Evolutionary conservation across 1,140 invertebrate genomes (phyloP), one percentile per base, ranked within the genome.

Genomic region (Danaus plexippus): DNA sequence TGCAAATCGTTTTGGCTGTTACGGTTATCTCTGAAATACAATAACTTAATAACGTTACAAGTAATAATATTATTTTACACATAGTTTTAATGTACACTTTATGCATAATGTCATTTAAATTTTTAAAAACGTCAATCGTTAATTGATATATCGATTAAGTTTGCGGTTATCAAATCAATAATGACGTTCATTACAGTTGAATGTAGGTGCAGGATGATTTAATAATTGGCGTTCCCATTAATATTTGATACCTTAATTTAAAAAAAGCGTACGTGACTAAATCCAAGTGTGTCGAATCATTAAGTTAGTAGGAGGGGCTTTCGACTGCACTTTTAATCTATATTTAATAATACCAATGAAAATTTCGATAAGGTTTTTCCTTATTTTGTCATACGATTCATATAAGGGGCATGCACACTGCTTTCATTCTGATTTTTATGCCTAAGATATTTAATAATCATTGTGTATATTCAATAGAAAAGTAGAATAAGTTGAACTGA

Each of bases 211-310:
- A 74, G 56, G 55, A 57, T 71, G 61, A 73, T 76, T 70, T 61
- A 49, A 61, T 75, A 54, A 82, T 80, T 64, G 58, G 49, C 61
- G 64, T 59, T 70, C 63, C 56, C 67, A 81, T 80, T 80, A 81
- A 60, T 46, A 9, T 11, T 45, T 59, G 64, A 66, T 68, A 66
- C 64, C 60, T 65, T 62, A 69, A 64, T 66, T 64, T 61, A 54
- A 62, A 44, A 63, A 63, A 57, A 67, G 74, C 67, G 67, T 84
- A 79, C 75, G 75, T 82, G 79, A 79, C 79, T 57, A 55, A 60
- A 71, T 47, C 13, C 61, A 77, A 78, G 59, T 84, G 67, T 78
- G 80, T 75, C 77, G 22, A 78, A 42, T 52, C 49, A 67, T 70
- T 72, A 71, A 57, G 48, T 42, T 51, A 59, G 42, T 53, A 56